Percentiles rank a stretch among this genome's conserved stretches.
These are phyloP conservation scores for Drosophila dives DNA, from an alignment of 2,888 invertebrate species.

Conservation along the genomic window DNA sequence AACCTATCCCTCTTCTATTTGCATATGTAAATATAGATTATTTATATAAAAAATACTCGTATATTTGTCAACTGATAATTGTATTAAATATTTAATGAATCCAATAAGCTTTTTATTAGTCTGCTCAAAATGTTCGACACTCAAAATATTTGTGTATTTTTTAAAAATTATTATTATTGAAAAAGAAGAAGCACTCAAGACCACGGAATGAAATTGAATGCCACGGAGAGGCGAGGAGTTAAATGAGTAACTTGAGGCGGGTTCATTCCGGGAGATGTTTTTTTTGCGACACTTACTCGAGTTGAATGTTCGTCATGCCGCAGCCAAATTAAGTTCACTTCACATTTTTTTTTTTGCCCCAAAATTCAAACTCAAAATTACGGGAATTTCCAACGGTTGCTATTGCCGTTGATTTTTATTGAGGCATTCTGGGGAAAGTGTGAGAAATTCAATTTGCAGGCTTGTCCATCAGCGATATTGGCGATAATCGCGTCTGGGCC, in stretches of 20 bases:
- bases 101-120: not conserved
- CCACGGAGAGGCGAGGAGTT: slow-evolving; percentile 26
- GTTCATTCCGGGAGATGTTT: not conserved
- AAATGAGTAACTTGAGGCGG: slow-evolving; percentile 51
- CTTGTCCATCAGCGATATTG: slow-evolving; percentile 60
- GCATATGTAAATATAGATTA: not conserved
- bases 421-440: slow-evolving; percentile 35
- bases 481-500: slow-evolving; percentile 8
- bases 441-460: slow-evolving; percentile 70
- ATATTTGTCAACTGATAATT: not conserved
- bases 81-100: not conserved
- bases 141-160: not conserved
- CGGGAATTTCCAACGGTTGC: slow-evolving; percentile 32
- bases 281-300: not conserved
- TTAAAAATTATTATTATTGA: no score
- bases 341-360: slow-evolving; percentile 51
- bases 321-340: slow-evolving; percentile 43
- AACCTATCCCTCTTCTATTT: not conserved
- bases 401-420: slow-evolving; percentile 24
- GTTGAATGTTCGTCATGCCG: slow-evolving; percentile 9
- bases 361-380: slow-evolving; percentile 36
- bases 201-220: slow-evolving; percentile 44
- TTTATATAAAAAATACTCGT: not conserved
- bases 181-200: not conserved
- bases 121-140: not conserved